These are phyloP conservation scores for Miltochrista miniata DNA, from an alignment of 2,888 invertebrate species.

Conservation along the genomic window DNA sequence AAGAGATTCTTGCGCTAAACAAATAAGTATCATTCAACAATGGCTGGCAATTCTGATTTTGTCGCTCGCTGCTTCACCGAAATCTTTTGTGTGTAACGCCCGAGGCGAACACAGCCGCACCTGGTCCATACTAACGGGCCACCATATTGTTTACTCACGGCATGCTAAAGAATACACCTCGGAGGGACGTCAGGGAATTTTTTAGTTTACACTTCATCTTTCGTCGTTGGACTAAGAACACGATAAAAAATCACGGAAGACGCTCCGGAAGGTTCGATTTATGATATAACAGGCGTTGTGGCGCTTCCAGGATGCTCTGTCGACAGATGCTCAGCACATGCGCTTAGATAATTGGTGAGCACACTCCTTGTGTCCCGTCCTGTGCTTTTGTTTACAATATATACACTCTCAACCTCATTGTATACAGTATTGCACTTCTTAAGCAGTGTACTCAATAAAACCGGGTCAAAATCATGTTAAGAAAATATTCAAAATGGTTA, in stretches of 20 bases:
- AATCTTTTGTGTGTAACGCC: conserved; percentile 78
- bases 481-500: conserved; percentile 62
- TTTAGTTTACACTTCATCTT: conserved; percentile 79
- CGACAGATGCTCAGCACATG: conserved; percentile 81
- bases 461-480: conserved; percentile 73
- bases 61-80: conserved; percentile 70
- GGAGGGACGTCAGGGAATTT: conserved; percentile 63
- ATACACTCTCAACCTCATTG: conserved; percentile 32
- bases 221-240: conserved; percentile 71
- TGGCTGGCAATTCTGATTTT: conserved; percentile 63
- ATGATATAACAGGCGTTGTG: conserved; percentile 71
- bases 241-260: conserved; percentile 77
- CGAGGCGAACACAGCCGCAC: conserved; percentile 65
- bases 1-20: conserved; percentile 70
- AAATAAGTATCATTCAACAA: conserved; percentile 63
- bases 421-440: conserved; percentile 60
- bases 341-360: conserved; percentile 64
- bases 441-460: conserved; percentile 52
- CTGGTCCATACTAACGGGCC: conserved; percentile 66
- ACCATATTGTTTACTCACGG: conserved; percentile 66
- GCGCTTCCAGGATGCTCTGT: conserved; percentile 69
- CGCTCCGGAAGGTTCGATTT: conserved; percentile 78
- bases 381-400: conserved; percentile 56
- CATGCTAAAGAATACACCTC: conserved; percentile 69
- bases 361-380: conserved; percentile 65